phyloP scores from a whole-genome alignment of 2,797 vertebrate species.

The Mustela erminea region DNA sequence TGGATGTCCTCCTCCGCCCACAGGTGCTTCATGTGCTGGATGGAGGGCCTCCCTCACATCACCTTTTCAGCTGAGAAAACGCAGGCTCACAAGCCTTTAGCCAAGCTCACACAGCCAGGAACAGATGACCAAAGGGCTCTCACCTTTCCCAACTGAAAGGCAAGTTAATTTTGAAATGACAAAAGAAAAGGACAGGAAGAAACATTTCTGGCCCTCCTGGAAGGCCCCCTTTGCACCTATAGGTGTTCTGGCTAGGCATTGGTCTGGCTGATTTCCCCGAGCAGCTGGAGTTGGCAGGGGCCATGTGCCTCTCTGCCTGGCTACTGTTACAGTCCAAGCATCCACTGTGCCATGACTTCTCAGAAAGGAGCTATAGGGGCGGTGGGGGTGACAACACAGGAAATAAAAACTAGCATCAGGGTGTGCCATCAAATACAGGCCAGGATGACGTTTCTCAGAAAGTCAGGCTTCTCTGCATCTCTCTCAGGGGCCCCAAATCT shows the following conservation, averaged over 20 bases:
- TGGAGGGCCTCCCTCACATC: neutral
- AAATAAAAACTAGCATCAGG: neutral
- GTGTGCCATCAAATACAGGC: neutral
- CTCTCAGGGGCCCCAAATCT: neutral
- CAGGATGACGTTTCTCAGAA: neutral
- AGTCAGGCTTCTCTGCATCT: neutral
- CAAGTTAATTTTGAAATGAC: conserved; percentile 8
- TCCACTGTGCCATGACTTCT: neutral
- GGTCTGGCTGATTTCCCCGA: too few relatives aligned
- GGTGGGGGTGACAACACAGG: neutral
- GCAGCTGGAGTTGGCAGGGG: too few relatives aligned
- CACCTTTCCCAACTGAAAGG: neutral
- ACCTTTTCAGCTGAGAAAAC: neutral
- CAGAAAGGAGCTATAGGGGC: neutral
- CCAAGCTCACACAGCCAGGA: neutral
- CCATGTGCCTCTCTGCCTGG: rapidly evolving
- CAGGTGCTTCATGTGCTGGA: neutral
- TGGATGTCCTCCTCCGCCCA: rapidly evolving
- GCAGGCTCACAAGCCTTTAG: neutral
- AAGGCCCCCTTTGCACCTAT: neutral
- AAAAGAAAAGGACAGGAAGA: neutral
- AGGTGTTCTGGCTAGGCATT: neutral
- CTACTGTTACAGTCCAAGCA: neutral
- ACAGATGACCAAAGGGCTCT: neutral
- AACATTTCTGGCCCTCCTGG: neutral